These are phyloP conservation scores for Crotalus helleri DNA, from an alignment of 2,113 vertebrate species.

Conservation along the genomic window DNA sequence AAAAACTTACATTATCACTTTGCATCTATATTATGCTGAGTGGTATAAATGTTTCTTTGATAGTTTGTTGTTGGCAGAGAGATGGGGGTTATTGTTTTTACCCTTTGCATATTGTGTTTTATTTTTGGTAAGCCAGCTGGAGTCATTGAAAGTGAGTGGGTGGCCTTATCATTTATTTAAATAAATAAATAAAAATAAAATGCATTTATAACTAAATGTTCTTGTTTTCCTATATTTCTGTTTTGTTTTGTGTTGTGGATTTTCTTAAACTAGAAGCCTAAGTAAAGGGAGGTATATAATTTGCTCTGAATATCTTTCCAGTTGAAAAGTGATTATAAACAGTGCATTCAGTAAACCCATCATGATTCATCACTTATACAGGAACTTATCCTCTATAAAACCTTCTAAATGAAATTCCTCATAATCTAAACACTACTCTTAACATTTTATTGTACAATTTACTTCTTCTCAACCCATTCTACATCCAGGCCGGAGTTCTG, in stretches of 20 bases:
- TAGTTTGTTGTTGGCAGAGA: neutral
- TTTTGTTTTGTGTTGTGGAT: neutral
- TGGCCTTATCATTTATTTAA: neutral
- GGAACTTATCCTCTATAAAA: neutral
- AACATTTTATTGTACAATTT: neutral
- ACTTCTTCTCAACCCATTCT: neutral
- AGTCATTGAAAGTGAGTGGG: neutral
- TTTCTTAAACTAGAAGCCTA: neutral
- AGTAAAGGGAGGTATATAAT: neutral
- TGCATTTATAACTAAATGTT: neutral
- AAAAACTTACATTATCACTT: neutral
- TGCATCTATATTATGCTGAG: neutral
- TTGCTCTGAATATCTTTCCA: neutral
- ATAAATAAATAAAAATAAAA: neutral
- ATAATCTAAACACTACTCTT: neutral
- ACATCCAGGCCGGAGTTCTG: neutral
- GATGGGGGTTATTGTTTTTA: neutral
- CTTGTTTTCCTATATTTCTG: neutral
- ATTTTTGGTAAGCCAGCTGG: neutral
- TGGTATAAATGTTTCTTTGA: neutral
- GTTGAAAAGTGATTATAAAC: neutral
- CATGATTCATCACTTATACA: neutral
- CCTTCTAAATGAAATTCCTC: neutral
- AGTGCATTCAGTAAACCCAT: neutral
- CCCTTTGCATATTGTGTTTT: neutral